phyloP scores from a whole-genome alignment of 2,113 vertebrate species.

The Bothrops jararaca region DNA sequence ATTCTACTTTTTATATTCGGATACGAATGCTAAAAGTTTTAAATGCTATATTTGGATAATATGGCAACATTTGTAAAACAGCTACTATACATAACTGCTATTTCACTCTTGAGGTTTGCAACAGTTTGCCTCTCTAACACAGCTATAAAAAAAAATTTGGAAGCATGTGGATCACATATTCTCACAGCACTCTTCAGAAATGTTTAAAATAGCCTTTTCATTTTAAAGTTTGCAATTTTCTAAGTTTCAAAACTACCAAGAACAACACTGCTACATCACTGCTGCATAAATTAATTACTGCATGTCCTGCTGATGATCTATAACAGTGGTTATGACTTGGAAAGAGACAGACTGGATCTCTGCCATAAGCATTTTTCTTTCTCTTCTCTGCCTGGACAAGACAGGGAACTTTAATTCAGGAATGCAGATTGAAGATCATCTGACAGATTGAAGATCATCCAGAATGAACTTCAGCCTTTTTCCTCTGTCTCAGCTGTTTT shows the following conservation, averaged over 20 bases:
- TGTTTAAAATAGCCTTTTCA: neutral
- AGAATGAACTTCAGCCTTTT: neutral
- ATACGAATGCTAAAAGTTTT: neutral
- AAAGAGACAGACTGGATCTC: neutral
- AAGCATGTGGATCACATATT: neutral
- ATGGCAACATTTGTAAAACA: neutral
- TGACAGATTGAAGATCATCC: neutral
- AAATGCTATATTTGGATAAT: conserved; percentile 15
- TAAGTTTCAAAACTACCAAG: neutral
- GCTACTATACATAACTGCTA: conserved; percentile 2
- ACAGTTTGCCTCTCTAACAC: neutral
- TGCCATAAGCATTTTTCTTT: neutral
- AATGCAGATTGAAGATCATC: neutral
- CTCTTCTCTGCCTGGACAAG: too few relatives aligned
- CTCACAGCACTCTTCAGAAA: neutral
- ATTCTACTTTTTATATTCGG: neutral
- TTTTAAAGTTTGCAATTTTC: neutral
- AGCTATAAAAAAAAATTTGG: neutral
- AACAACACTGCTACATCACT: neutral
- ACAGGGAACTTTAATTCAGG: neutral
- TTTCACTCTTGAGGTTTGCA: neutral
- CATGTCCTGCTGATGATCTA: neutral
- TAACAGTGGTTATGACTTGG: neutral
- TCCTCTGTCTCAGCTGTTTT: neutral
- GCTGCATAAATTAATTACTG: neutral